Evolutionary conservation across 2,797 vertebrate genomes (phyloP).

Genomic region (Chelon labrosus): DNA sequence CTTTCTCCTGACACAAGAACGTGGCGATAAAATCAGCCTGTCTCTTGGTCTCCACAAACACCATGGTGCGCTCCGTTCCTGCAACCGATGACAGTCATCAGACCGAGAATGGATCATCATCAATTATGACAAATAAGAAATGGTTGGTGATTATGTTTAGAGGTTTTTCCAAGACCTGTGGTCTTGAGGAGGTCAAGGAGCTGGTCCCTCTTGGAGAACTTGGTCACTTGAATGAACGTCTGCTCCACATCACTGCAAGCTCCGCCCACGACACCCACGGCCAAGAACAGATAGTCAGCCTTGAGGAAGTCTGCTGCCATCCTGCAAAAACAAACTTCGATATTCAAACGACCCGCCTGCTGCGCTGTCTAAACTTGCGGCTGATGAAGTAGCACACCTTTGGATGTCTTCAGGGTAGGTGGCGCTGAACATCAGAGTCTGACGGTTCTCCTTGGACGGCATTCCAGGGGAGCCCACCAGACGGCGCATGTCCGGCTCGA

Average conservation of each 20-base stretch:
- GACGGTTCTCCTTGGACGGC: slow-evolving; percentile 90
- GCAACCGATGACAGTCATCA: not conserved
- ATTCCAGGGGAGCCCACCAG: slow-evolving; percentile 89
- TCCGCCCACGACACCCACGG: slow-evolving; percentile 92
- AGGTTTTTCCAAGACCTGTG: slow-evolving; percentile 78
- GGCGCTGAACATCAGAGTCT: slow-evolving; percentile 97
- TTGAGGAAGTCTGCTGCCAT: slow-evolving; percentile 92
- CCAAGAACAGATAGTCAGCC: slow-evolving; percentile 91
- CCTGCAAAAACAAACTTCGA: slow-evolving; percentile 69
- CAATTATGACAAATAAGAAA: too few relatives aligned
- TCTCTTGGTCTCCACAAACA: slow-evolving; percentile 97
- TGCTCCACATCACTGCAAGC: slow-evolving; percentile 95
- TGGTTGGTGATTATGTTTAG: too few relatives aligned
- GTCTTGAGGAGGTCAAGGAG: slow-evolving; percentile 89
- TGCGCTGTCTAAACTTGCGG: not conserved
- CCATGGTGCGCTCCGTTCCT: slow-evolving; percentile 92
- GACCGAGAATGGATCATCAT: not conserved
- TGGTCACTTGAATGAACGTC: slow-evolving; percentile 86
- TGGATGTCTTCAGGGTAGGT: slow-evolving; percentile 94
- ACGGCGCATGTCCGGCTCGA: slow-evolving; percentile 91
- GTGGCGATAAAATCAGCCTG: slow-evolving; percentile 94
- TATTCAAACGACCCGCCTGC: not conserved
- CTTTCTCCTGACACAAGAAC: slow-evolving; percentile 92
- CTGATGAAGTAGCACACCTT: slow-evolving; percentile 73
- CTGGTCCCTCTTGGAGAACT: slow-evolving; percentile 90